Evolutionary conservation across 2,888 invertebrate species (phyloP).

Genomic region (Carabus problematicus): DNA sequence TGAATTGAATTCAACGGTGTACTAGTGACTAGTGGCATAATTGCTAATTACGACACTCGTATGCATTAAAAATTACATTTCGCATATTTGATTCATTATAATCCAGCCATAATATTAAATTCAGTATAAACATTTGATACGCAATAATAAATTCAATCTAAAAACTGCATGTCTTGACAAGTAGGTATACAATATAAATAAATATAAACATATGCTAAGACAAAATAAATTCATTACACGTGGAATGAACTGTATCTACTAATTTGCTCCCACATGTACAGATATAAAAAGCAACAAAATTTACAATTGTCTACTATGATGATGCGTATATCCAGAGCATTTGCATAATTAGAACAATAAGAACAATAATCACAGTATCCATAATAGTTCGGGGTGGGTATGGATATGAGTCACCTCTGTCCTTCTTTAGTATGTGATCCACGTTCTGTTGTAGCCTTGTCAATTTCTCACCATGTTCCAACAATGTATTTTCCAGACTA

Average conservation of each 20-base stretch:
- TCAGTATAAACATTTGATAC: too few relatives aligned
- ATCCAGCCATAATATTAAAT: too few relatives aligned
- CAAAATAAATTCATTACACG: not conserved
- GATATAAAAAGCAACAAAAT: slow-evolving; percentile 22
- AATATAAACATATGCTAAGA: not conserved
- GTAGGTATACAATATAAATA: not conserved
- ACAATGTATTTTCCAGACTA: slow-evolving; percentile 52
- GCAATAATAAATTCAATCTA: too few relatives aligned
- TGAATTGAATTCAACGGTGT: too few relatives aligned
- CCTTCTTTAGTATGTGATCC: slow-evolving; percentile 49
- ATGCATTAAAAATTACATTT: too few relatives aligned
- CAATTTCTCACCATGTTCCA: slow-evolving; percentile 53
- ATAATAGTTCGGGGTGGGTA: slow-evolving; percentile 20
- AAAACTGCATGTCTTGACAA: too few relatives aligned
- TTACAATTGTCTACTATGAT: slow-evolving; percentile 39
- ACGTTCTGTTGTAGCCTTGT: slow-evolving; percentile 52
- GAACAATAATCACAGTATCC: slow-evolving; percentile 39
- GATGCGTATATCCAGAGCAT: slow-evolving; percentile 39
- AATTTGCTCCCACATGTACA: slow-evolving; percentile 5
- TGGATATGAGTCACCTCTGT: slow-evolving; percentile 20
- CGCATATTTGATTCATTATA: too few relatives aligned
- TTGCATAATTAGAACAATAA: slow-evolving; percentile 37
- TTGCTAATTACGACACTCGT: too few relatives aligned
- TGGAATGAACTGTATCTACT: too few relatives aligned
- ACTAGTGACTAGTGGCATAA: too few relatives aligned